Evolutionary conservation across 2,797 vertebrate genomes (phyloP).

Genomic region (Yasuhikotakia modesta): DNA sequence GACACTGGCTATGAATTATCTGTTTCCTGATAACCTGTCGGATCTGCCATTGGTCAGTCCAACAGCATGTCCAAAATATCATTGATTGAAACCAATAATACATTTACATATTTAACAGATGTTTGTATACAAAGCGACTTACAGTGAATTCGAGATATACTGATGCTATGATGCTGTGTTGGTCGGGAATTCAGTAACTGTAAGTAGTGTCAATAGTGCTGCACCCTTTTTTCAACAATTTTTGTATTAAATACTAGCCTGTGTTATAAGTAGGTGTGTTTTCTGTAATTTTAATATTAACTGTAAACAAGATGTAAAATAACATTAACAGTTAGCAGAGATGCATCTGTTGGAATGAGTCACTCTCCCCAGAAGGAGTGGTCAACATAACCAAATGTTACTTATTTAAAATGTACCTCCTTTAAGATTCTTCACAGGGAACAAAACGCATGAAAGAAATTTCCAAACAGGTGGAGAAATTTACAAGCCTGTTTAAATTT

Average conservation of each 20-base stretch:
- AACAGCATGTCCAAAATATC: too few species aligned
- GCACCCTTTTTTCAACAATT: too few species aligned
- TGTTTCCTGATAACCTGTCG: too few species aligned
- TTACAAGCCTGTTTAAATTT: constrained; percentile 62
- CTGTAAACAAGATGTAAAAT: constrained; percentile 70
- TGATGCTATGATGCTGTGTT: too few species aligned
- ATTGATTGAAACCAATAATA: too few species aligned
- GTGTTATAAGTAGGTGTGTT: constrained; percentile 34
- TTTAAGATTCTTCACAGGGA: constrained; percentile 72
- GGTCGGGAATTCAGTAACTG: too few species aligned
- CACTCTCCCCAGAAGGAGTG: constrained; percentile 67
- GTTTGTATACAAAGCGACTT: too few species aligned
- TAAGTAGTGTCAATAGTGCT: too few species aligned
- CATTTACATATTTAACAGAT: too few species aligned
- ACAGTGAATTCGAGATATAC: not conserved
- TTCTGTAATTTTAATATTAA: constrained; percentile 23
- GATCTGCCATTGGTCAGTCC: too few species aligned
- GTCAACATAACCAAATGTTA: constrained; percentile 65
- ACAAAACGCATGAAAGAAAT: constrained; percentile 69
- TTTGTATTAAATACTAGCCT: constrained; percentile 18
- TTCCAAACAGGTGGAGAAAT: constrained; percentile 80
- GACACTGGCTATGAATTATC: not conserved
- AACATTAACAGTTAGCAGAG: constrained; percentile 71
- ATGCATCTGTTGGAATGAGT: constrained; percentile 72
- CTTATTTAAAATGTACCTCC: constrained; percentile 70